Base-by-base conservation (phyloP, 2,113 vertebrate genomes). In the Aleadryas rufinucha region DNA sequence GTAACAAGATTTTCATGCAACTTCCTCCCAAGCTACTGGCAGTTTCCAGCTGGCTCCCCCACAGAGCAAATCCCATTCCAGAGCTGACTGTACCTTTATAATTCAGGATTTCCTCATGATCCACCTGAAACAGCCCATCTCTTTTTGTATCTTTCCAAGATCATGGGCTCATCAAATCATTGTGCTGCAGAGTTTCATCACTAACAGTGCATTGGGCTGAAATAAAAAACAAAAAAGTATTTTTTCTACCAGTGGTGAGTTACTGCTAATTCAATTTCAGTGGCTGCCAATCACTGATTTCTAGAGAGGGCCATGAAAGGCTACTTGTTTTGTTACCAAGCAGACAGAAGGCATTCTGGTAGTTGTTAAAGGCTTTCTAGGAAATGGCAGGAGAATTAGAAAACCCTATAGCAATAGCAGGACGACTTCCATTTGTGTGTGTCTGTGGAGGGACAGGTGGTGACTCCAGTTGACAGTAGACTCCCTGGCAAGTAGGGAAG, bases 251-350 rank as follows among this genome's bases (percentile, higher is more conserved):
- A 56, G 60, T 49, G 26, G 24, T 64, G 64, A 95, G 68, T 54
- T 90, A 64, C 60, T 84, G 74, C 96, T 95, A 94, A 94, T 95
- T 95, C 81, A 84, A 77, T 95, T 94, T 96, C 88, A 90, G 87
- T 66, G 64, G 44, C 83, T 96, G 95, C 79, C 92, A 97, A 86
- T 92, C 92, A 90, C n/a, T 28, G 57, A 57, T 87, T 95, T 97
- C 96, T 90, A 78, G 88, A 80, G 84, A 93, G 59, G 89, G 47
- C 54, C 42, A 21, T 53, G 87, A 95, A 96, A 89, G 60, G 69
- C 94, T 66, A 71, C 86, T 95, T 84, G 83, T 81, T 95, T 81
- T 87, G 89, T 64, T 74, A 89, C 68, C 13, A 35, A 92, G 76
- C 76, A 93, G 86, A 93, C 59, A 93, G 83, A 74, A 95, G 47